Evolutionary conservation across 2,797 vertebrate species (phyloP), one percentile per base, ranked within the genome.

Genomic region (Pipistrellus kuhlii): DNA sequence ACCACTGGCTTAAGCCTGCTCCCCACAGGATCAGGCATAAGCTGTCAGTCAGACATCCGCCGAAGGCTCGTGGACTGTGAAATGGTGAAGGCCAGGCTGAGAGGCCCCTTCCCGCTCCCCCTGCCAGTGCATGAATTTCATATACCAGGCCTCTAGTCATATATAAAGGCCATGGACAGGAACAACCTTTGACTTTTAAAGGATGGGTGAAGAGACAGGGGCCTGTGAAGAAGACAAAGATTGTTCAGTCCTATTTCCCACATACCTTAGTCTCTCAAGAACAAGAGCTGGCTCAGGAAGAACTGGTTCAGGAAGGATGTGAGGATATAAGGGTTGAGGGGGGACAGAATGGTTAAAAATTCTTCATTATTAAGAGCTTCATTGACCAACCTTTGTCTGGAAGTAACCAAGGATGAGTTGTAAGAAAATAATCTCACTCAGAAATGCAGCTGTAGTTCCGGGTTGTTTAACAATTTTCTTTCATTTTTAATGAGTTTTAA

Each of bases 281-380:
- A 85, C 55, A 90, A 92, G 35, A 73, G 23, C 59, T 94, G 48
- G n/a, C 81, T 94, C 89, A 89, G 80, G 62, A 95, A 93, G 76
- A 87, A 89, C 48, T 87, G 62, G 8, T 38, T 95, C 86, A 81
- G 90, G 78, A 95, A 96, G 71, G 84, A 93, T 78, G 90, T 87
- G 73, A 32, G 68, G n/a, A 88, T 35, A 62, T 59, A 68, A 10
- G n/a, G 82, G 20, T 82, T 75, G 44, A 62, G 23, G 55, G 41
- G 14, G 14, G 41, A 9, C 53, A 93, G 32, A 91, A 81, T 82
- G 73, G 38, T 94, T 91, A 91, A 91, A 97, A 87, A 35, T 41
- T 59, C 62, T 93, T 71, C 80, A 86, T 55, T 48, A 73, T 92
- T 96, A 96, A 96, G 94, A 95, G 91, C 87, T 96, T 94, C 96